phyloP scores from a whole-genome alignment of 1,140 invertebrate genomes.

The Leptinotarsa lineolata region DNA sequence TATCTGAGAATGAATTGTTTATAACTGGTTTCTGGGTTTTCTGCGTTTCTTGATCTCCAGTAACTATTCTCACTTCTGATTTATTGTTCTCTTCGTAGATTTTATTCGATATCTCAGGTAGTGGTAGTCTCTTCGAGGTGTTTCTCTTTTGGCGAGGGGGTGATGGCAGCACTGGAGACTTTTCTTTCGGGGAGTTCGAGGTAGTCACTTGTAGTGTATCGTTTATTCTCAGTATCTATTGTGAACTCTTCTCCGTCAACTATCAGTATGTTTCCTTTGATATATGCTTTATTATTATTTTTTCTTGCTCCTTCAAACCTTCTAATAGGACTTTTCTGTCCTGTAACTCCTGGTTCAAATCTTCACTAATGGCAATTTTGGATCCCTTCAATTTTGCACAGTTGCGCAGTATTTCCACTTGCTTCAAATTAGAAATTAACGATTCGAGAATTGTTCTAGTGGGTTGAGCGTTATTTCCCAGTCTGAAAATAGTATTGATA shows the following conservation, averaged over 20 bases:
- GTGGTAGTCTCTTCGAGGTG: too few species aligned
- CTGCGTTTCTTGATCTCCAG: background rate
- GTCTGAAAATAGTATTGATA: conserved; percentile 14
- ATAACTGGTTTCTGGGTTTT: conserved; percentile 14
- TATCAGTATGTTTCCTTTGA: conserved; percentile 15
- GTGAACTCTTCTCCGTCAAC: conserved; percentile 4
- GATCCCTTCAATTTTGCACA: conserved; percentile 9
- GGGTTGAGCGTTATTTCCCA: conserved; percentile 6
- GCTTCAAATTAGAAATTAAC: conserved; percentile 13
- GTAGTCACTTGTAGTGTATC: conserved; percentile 13
- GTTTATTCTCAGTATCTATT: conserved; percentile 17
- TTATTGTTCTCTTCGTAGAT: conserved; percentile 15
- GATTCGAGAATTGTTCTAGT: background rate
- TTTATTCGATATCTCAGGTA: conserved; percentile 9
- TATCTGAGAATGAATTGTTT: conserved; percentile 12
- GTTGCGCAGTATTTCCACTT: conserved; percentile 2
- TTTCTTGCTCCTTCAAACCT: conserved; percentile 11
- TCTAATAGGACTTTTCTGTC: conserved; percentile 9
- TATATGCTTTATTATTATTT: conserved; percentile 15
- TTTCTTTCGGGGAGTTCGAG: conserved; percentile 14
- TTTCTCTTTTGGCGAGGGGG: too few species aligned
- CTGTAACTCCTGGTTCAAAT: conserved; percentile 4
- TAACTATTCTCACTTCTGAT: conserved; percentile 10
- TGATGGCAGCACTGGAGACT: conserved; percentile 9
- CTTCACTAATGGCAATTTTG: conserved; percentile 15